phyloP scores from a whole-genome alignment of 2,888 invertebrate species.

The Eledona agricola region DNA sequence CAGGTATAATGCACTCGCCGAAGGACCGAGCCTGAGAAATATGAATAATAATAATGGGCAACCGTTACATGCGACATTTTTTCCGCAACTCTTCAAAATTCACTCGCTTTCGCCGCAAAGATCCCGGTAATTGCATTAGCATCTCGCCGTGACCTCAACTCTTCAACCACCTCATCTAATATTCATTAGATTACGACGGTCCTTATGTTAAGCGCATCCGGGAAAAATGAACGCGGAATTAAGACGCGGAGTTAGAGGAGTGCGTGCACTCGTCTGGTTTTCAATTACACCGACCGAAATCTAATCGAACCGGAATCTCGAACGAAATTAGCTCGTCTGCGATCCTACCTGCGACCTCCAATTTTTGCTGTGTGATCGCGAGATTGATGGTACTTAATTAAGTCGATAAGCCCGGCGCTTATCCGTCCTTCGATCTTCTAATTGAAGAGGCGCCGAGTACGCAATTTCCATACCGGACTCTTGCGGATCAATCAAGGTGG shows the following conservation, averaged over 20 bases:
- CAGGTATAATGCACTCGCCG: conserved; percentile 50
- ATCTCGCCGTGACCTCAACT: conserved; percentile 37
- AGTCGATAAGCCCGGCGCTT: conserved; percentile 6
- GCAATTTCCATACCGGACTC: too few species aligned
- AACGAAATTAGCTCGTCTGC: too few species aligned
- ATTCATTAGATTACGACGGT: conserved; percentile 37
- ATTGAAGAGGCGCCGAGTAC: conserved; percentile 3
- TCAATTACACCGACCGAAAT: too few species aligned
- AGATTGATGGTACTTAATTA: conserved; percentile 6
- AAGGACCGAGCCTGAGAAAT: conserved; percentile 31
- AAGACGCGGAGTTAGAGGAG: too few species aligned
- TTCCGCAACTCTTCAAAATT: conserved; percentile 7
- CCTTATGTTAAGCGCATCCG: conserved; percentile 39
- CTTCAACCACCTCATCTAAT: conserved; percentile 36
- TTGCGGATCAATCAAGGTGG: neutral
- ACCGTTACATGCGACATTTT: conserved; percentile 23
- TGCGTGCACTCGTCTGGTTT: too few species aligned
- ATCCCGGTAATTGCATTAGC: conserved; percentile 36
- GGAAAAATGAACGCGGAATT: conserved; percentile 36
- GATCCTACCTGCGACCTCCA: too few species aligned
- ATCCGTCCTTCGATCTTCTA: conserved; percentile 4
- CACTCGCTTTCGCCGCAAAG: conserved; percentile 19
- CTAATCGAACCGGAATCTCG: too few species aligned
- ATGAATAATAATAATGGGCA: conserved; percentile 28
- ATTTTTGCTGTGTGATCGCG: too few species aligned